Conservation (phyloP, 2,113 vertebrate species). For the Probosciger aterrimus region DNA sequence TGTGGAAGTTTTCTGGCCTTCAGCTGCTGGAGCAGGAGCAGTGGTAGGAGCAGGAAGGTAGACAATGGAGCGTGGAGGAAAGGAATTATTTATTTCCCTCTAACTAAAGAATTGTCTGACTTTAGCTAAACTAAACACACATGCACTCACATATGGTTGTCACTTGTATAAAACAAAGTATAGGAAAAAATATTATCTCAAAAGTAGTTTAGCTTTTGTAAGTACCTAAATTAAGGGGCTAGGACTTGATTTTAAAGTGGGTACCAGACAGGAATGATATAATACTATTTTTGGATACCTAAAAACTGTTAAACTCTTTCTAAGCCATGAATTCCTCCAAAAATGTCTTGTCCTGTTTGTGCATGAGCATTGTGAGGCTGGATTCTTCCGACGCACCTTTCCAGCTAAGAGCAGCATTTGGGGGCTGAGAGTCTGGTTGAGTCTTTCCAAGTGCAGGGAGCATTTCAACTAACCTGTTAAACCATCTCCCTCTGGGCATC, state of each 20-base stretch:
- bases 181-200: not conserved
- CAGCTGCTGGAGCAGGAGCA: not conserved
- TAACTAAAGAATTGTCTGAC: not conserved
- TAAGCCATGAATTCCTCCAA: not conserved
- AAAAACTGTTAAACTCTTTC: not conserved
- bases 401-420: not conserved
- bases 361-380: not conserved
- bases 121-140: not conserved
- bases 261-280: not conserved
- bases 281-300: not conserved
- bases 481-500: not conserved
- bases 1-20: not conserved
- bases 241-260: not conserved
- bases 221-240: not conserved
- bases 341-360: not conserved
- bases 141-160: not conserved
- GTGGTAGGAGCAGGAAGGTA: not conserved
- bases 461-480: not conserved
- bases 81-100: not conserved
- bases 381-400: accelerated
- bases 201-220: not conserved
- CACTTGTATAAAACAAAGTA: not conserved
- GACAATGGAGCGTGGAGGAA: not conserved
- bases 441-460: not conserved
- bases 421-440: not conserved